Conservation (phyloP, 2,888 invertebrate genomes). For the Andrena praecox region DNA sequence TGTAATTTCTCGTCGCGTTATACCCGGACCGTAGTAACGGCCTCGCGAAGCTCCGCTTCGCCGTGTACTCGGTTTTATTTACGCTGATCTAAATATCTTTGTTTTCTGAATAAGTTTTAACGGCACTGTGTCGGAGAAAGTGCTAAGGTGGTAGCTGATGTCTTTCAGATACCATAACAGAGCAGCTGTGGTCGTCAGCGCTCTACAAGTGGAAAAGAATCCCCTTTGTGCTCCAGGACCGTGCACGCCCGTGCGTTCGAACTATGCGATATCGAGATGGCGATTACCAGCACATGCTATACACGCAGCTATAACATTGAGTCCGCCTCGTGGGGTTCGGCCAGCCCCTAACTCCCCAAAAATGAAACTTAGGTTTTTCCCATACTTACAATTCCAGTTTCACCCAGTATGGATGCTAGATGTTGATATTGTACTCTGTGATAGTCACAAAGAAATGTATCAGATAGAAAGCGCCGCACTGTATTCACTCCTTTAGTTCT, state of each 20-base stretch:
- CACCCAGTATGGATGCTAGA: conserved; percentile 81
- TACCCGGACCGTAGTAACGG: conserved; percentile 4
- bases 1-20: conserved; percentile 8
- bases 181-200: conserved; percentile 96
- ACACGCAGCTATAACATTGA: conserved; percentile 90
- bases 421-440: conserved; percentile 78
- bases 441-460: conserved; percentile 69
- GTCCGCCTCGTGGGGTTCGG: conserved; percentile 85
- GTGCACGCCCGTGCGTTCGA: conserved; percentile 84
- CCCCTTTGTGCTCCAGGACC: conserved; percentile 96
- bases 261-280: conserved; percentile 85
- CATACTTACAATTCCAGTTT: conserved; percentile 75
- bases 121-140: conserved; percentile 52
- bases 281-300: conserved; percentile 86
- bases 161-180: conserved; percentile 94
- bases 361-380: conserved; percentile 94
- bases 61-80: conserved; percentile 27
- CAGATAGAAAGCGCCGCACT: conserved; percentile 61
- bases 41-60: conserved; percentile 8
- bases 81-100: conserved; percentile 31
- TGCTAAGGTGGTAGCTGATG: conserved; percentile 78
- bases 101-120: conserved; percentile 33
- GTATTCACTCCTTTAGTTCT: conserved; percentile 38
- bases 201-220: conserved; percentile 96
- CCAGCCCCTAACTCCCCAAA: conserved; percentile 93